phyloP scores from a whole-genome alignment of 2,113 vertebrate species.

The Scomber colias region DNA sequence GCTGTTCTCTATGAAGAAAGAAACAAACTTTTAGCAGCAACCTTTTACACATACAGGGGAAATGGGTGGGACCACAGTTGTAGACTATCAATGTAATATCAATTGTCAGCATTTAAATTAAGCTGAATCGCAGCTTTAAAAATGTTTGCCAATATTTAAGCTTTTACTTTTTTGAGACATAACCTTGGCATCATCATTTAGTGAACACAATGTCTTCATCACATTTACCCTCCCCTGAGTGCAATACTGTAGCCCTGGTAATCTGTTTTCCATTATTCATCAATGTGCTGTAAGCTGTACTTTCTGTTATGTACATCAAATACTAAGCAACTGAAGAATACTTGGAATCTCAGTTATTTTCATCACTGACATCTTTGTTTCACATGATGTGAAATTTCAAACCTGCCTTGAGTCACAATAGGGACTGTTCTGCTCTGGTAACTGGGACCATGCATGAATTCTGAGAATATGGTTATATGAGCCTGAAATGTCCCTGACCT shows the following conservation, averaged over 20 bases:
- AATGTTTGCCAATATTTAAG: background rate
- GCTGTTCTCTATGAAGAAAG: too few relatives aligned
- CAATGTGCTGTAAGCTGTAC: background rate
- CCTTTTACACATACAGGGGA: too few relatives aligned
- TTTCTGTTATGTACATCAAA: background rate
- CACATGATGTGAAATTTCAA: background rate
- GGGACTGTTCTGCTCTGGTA: background rate
- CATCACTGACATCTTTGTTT: conserved; percentile 3
- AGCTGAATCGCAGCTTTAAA: too few relatives aligned
- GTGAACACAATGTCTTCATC: background rate
- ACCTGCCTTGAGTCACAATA: background rate
- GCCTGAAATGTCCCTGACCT: background rate
- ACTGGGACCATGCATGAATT: background rate
- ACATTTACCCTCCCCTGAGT: background rate
- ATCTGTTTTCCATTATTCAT: conserved; percentile 7
- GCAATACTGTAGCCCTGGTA: background rate
- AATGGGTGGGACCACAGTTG: too few relatives aligned
- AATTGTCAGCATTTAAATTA: too few relatives aligned
- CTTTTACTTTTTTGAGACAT: background rate
- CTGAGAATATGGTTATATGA: background rate
- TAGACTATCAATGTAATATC: too few relatives aligned
- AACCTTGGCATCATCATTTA: background rate
- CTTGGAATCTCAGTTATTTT: background rate
- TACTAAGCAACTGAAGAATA: background rate
- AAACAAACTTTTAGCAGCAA: too few relatives aligned